A percentile compares a stretch with the other conserved stretches of the same genome.
phyloP scores from a whole-genome alignment of 2,113 vertebrate species.

The Lampris incognitus region DNA sequence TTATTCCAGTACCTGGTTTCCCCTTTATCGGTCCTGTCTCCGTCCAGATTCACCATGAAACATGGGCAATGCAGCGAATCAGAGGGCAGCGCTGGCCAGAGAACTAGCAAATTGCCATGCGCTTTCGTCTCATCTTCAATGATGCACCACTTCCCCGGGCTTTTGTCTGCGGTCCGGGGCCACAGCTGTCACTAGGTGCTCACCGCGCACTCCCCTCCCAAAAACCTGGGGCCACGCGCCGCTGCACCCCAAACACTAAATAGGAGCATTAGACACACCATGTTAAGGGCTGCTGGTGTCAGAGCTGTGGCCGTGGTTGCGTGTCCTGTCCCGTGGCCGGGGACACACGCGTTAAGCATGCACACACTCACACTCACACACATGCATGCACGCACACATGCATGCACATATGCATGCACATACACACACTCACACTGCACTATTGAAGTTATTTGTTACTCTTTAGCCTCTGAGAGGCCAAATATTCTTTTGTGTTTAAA shows the following conservation, averaged over 20 bases:
- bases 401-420: slow-evolving; percentile 17
- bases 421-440: slow-evolving; percentile 35
- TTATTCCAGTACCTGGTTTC: neutral
- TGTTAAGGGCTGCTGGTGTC: slow-evolving; percentile 84
- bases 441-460: slow-evolving; percentile 63
- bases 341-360: slow-evolving; percentile 62
- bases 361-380: slow-evolving; percentile 41
- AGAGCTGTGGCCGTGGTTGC: slow-evolving; percentile 77
- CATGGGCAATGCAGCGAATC: slow-evolving; percentile 41
- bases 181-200: slow-evolving; percentile 86
- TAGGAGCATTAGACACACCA: slow-evolving; percentile 86
- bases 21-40: neutral
- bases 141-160: slow-evolving; percentile 82
- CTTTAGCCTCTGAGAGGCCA: slow-evolving; percentile 35
- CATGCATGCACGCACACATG: slow-evolving; percentile 33
- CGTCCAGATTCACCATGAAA: slow-evolving; percentile 42
- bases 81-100: slow-evolving; percentile 49
- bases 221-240: slow-evolving; percentile 80
- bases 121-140: slow-evolving; percentile 78
- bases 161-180: slow-evolving; percentile 83
- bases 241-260: slow-evolving; percentile 84
- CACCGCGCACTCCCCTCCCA: slow-evolving; percentile 72
- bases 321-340: slow-evolving; percentile 74
- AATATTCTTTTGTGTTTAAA: slow-evolving; percentile 64
- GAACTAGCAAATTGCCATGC: slow-evolving; percentile 72